Evolutionary conservation across 30 jellyfish, hydroid and myxozoan genomes (phyloP).

Genomic region (Aurelia aurita): DNA sequence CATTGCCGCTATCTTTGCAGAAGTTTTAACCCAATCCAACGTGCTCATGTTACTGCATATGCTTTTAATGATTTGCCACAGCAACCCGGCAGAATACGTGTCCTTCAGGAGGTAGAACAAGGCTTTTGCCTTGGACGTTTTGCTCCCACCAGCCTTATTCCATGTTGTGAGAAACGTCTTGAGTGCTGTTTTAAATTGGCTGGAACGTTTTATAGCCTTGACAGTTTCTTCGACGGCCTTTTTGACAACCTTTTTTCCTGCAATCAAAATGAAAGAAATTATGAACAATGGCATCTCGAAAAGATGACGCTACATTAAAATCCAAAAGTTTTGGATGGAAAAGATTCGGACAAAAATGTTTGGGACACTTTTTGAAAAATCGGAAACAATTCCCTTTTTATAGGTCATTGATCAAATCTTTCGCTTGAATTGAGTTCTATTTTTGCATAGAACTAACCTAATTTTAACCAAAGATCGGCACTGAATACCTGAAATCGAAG

Average conservation of each 20-base stretch:
- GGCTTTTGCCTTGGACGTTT: neutral
- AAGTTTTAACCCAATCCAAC: neutral
- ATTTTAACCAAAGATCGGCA: too few species aligned
- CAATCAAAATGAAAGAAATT: neutral
- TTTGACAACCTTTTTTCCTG: neutral
- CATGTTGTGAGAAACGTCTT: neutral
- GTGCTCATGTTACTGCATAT: neutral
- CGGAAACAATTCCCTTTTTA: too few species aligned
- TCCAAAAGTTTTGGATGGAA: too few species aligned
- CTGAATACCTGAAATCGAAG: too few species aligned
- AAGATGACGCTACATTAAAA: too few species aligned
- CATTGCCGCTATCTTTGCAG: conserved; percentile 2
- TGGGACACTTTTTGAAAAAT: too few species aligned
- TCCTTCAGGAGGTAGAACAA: neutral
- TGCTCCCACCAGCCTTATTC: neutral
- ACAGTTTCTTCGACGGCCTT: neutral
- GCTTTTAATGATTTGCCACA: neutral
- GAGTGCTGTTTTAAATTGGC: neutral
- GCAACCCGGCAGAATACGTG: neutral
- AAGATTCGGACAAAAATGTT: too few species aligned
- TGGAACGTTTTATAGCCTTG: neutral
- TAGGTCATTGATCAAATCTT: too few species aligned
- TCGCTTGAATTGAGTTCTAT: too few species aligned
- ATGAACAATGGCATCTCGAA: too few species aligned
- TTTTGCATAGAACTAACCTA: too few species aligned